These are phyloP conservation scores for Drosophila quinaria DNA, from an alignment of 2,888 invertebrate species.

Conservation along the genomic window DNA sequence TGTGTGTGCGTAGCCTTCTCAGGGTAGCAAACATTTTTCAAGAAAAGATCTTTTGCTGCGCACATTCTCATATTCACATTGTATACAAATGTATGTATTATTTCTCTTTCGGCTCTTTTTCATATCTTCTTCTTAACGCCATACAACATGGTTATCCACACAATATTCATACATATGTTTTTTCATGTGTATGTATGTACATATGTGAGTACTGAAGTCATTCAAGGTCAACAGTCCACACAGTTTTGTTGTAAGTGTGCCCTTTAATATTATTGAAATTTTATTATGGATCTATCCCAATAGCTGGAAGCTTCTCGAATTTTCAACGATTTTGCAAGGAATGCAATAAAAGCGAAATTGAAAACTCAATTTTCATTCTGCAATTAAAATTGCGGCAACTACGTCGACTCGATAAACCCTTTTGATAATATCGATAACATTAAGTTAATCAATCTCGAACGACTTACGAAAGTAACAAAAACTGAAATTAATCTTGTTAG, in stretches of 20 bases:
- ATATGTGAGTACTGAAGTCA: neutral
- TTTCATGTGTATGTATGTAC: neutral
- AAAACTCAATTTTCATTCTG: no score
- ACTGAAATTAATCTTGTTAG: no score
- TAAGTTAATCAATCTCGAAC: no score
- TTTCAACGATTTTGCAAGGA: no score
- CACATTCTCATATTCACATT: neutral
- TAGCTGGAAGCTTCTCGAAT: neutral
- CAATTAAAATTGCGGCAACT: no score
- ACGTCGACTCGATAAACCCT: no score
- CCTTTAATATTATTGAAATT: neutral
- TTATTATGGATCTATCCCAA: neutral
- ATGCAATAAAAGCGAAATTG: no score
- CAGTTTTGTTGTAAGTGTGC: neutral
- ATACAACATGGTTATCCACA: neutral
- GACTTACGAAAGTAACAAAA: no score
- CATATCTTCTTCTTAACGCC: neutral
- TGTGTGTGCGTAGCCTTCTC: conserved; percentile 29
- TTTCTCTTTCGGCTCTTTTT: neutral
- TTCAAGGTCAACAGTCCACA: neutral
- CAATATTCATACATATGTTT: neutral
- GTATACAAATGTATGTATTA: neutral
- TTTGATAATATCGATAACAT: no score
- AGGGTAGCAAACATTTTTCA: conserved; percentile 21
- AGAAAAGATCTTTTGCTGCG: conserved; percentile 31